Conservation (phyloP, 2,888 invertebrate genomes). For the Hetaerina titia region DNA sequence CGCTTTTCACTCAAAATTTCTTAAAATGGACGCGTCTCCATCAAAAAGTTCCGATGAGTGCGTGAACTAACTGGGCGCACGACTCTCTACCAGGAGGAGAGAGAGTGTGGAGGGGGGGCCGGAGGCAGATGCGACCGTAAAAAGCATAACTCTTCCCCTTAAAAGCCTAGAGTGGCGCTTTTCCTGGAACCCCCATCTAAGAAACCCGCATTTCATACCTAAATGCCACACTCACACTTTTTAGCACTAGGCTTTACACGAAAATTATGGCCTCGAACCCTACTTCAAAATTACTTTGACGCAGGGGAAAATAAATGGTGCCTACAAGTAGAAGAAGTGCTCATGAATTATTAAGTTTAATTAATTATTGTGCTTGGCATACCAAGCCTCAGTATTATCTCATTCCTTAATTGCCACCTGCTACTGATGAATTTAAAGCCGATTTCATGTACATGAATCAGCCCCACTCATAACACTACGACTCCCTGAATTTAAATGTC, state of each 20-base stretch:
- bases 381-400: background rate
- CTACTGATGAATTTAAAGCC: background rate
- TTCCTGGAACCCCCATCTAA: background rate
- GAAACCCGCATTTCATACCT: constrained; percentile 58
- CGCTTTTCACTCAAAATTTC: constrained; percentile 42
- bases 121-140: constrained; percentile 7
- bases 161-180: constrained; percentile 34
- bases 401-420: background rate
- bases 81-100: background rate
- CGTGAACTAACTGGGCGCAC: background rate
- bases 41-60: constrained; percentile 56
- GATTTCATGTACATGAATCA: background rate
- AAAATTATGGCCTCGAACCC: background rate
- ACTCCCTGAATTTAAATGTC: background rate
- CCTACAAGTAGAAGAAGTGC: background rate
- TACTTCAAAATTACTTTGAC: background rate
- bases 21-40: constrained; percentile 58
- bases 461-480: background rate
- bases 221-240: constrained; percentile 36
- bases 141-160: constrained; percentile 38
- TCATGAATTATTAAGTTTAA: background rate
- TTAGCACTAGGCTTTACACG: constrained; percentile 33
- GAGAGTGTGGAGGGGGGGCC: background rate
- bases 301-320: background rate
- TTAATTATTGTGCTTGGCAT: background rate